phyloP scores from a whole-genome alignment of 2,113 vertebrate species.

The Cottus gobio region DNA sequence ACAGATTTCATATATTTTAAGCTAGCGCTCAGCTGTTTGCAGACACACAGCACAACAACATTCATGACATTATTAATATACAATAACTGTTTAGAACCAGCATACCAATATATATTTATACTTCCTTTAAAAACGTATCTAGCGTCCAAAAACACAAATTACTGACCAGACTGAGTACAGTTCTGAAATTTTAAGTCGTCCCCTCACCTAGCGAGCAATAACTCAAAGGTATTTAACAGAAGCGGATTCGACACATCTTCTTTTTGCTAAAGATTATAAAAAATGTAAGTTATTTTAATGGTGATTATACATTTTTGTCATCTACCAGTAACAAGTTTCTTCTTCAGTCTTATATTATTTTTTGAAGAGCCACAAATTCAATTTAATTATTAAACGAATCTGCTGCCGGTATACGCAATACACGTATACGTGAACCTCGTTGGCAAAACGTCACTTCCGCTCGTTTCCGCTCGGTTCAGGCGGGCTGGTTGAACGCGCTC shows the following conservation, averaged over 20 bases:
- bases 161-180: not conserved
- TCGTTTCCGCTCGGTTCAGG: constrained; percentile 37
- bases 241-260: constrained; percentile 36
- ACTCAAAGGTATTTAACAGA: not conserved
- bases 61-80: not conserved
- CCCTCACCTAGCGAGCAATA: not conserved
- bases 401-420: not conserved
- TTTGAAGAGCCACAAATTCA: not conserved
- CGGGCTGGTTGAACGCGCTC: constrained; percentile 51
- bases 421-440: not conserved
- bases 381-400: constrained; percentile 26
- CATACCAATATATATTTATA: not conserved
- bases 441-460: constrained; percentile 56
- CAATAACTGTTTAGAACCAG: not conserved
- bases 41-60: not conserved
- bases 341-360: not conserved
- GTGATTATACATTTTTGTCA: not conserved
- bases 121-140: not conserved
- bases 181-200: not conserved
- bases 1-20: not conserved
- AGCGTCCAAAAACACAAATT: not conserved
- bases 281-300: not conserved
- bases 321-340: not conserved
- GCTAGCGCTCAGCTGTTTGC: not conserved
- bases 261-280: not conserved